phyloP scores from a whole-genome alignment of 2,888 invertebrate genomes.

The Eupelmus urozonus region DNA sequence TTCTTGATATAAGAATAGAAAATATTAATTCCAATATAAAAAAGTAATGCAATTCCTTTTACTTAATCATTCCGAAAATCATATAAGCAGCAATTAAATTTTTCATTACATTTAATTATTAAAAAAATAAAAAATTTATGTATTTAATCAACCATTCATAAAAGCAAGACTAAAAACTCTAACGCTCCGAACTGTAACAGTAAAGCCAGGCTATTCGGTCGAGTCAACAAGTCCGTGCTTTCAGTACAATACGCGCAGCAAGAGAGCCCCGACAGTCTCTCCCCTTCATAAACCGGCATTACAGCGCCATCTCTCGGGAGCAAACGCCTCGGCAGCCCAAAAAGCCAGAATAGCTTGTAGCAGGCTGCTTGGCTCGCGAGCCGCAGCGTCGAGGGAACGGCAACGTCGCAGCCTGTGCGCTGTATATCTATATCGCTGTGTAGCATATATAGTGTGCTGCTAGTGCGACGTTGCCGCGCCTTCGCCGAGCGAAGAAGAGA shows the following conservation, averaged over 20 bases:
- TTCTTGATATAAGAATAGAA: too few species aligned
- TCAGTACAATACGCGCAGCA: neutral
- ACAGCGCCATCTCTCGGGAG: conserved; percentile 38
- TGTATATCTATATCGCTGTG: neutral
- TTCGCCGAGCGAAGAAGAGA: neutral
- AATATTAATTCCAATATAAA: too few species aligned
- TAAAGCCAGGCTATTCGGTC: neutral
- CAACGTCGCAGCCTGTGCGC: conserved; percentile 29
- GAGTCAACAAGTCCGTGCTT: neutral
- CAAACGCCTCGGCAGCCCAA: neutral
- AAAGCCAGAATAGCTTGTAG: neutral
- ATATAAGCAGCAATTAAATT: too few species aligned
- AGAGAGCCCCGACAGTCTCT: neutral
- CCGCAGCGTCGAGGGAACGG: neutral
- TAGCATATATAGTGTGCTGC: neutral
- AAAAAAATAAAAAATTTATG: too few species aligned
- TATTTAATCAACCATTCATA: neutral
- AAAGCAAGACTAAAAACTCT: too few species aligned
- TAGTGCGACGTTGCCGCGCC: neutral
- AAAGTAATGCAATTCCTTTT: too few species aligned
- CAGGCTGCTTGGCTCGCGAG: neutral
- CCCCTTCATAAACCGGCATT: neutral
- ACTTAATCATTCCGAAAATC: too few species aligned
- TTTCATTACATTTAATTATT: neutral
- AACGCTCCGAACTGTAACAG: too few species aligned